Evolutionary conservation across 2,797 vertebrate species (phyloP).

Genomic region (Trematomus bernacchii): DNA sequence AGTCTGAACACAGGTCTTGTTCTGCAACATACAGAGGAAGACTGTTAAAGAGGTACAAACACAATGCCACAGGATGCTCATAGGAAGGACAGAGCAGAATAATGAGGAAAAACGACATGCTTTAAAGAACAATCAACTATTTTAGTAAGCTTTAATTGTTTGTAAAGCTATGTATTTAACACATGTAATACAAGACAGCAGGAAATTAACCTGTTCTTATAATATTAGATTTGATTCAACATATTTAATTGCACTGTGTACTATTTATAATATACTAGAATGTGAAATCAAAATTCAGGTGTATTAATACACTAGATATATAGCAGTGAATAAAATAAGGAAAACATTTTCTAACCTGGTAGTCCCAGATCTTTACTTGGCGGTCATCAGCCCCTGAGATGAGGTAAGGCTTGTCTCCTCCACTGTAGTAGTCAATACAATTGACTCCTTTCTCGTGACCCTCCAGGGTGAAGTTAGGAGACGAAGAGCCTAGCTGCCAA

Average conservation of each 20-base stretch:
- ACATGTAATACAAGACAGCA: not conserved
- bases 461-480: conserved; percentile 98
- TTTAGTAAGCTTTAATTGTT: not conserved
- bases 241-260: no score
- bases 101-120: not conserved
- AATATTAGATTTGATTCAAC: no score
- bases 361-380: conserved; percentile 99
- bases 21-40: conserved; percentile 80
- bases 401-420: conserved; percentile 97
- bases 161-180: not conserved
- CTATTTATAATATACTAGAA: no score
- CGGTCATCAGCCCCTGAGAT: conserved; percentile 98
- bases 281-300: no score
- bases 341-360: conserved; percentile 87
- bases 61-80: not conserved
- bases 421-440: conserved; percentile 98
- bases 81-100: not conserved
- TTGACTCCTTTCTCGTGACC: conserved; percentile 99
- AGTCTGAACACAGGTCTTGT: conserved; percentile 98
- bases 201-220: not conserved
- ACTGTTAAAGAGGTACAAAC: not conserved
- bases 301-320: no score
- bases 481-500: conserved; percentile 97
- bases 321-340: not conserved
- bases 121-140: not conserved